phyloP scores from a whole-genome alignment of 2,113 vertebrate species.

The Bujurquina vittata region DNA sequence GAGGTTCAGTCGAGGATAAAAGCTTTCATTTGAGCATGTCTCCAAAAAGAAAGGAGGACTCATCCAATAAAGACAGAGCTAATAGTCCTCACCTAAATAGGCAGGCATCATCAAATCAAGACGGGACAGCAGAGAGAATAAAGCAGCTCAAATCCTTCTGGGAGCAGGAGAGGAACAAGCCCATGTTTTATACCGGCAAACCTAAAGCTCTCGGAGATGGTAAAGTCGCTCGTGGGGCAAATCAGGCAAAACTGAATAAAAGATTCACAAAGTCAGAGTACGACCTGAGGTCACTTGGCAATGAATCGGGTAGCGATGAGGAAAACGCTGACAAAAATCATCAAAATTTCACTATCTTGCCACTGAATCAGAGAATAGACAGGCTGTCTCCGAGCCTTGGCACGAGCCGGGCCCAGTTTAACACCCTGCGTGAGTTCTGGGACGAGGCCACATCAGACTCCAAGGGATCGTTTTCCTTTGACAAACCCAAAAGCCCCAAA shows the following conservation, averaged over 20 bases:
- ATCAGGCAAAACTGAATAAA: conserved; percentile 58
- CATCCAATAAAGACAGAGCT: conserved; percentile 25
- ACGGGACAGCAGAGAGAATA: conserved; percentile 76
- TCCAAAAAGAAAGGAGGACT: conserved; percentile 34
- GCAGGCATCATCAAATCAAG: conserved; percentile 40
- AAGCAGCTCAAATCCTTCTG: conserved; percentile 90
- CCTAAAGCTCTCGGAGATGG: conserved; percentile 48
- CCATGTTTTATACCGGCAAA: conserved; percentile 44
- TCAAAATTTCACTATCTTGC: conserved; percentile 75
- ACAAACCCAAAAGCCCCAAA: conserved; percentile 57
- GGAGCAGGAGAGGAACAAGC: conserved; percentile 81
- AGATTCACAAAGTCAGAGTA: conserved; percentile 72
- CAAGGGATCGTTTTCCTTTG: conserved; percentile 11
- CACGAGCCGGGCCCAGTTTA: conserved; percentile 82
- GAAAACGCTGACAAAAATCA: conserved; percentile 56
- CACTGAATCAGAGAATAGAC: conserved; percentile 82
- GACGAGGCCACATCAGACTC: conserved; percentile 71
- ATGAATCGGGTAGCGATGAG: conserved; percentile 46
- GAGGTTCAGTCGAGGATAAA: conserved; percentile 33
- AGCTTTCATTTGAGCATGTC: conserved; percentile 6
- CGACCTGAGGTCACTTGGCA: conserved; percentile 67
- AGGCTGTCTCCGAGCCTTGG: conserved; percentile 71
- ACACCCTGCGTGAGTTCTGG: conserved; percentile 90
- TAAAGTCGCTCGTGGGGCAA: conserved; percentile 20
- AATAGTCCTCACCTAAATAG: conserved; percentile 35